A percentile compares a stretch with the other conserved stretches of the same genome.
Evolutionary conservation across 2,797 vertebrate species (phyloP).

Genomic region (Alcedo quadribrachys): DNA sequence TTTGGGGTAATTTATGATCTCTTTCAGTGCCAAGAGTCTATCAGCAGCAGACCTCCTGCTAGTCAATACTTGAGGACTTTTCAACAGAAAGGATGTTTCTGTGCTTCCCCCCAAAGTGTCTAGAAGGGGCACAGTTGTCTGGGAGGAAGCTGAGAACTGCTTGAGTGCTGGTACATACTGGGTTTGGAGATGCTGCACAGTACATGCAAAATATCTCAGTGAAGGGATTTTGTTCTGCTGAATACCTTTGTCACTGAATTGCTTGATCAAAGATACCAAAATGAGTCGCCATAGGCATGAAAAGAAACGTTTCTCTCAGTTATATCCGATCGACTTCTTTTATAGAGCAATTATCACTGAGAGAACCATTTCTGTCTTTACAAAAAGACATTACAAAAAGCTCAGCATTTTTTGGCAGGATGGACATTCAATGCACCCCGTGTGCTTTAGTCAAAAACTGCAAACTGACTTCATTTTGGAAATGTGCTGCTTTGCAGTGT

Average conservation of each 20-base stretch:
- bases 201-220: not conserved
- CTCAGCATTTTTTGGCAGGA: not conserved
- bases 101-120: not conserved
- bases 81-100: slow-evolving; percentile 11
- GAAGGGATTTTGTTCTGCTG: not conserved
- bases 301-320: not conserved
- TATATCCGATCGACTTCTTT: not conserved
- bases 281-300: not conserved
- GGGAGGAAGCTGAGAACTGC: slow-evolving; percentile 3
- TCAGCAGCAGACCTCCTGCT: not conserved
- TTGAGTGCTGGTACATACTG: not conserved
- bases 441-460: not conserved
- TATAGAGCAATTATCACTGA: not conserved
- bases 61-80: not conserved
- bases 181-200: slow-evolving; percentile 7
- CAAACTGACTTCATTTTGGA: not conserved
- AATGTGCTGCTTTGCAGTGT: not conserved
- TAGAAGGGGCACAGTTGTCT: not conserved
- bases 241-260: slow-evolving; percentile 28
- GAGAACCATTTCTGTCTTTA: not conserved
- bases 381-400: not conserved
- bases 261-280: slow-evolving; percentile 30
- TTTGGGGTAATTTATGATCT: slow-evolving; percentile 40
- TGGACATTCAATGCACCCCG: not conserved
- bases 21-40: slow-evolving; percentile 18